phyloP scores from a whole-genome alignment of 1,140 invertebrate genomes.

The Drosophila ambigua region DNA sequence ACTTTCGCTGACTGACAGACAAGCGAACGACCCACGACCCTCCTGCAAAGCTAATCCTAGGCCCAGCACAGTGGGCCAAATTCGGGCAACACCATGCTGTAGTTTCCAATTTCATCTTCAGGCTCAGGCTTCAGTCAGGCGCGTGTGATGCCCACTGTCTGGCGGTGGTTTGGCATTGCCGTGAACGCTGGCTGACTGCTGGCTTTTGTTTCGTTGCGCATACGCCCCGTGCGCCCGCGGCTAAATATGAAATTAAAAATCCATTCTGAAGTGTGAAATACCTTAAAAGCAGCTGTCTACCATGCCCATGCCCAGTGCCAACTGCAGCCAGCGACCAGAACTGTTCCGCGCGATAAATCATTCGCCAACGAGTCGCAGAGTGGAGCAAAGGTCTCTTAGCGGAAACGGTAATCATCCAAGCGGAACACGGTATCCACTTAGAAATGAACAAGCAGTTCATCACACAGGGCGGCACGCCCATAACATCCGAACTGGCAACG shows the following conservation, averaged over 20 bases:
- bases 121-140: background rate
- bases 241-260: conserved; percentile 83
- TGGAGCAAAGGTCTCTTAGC: conserved; percentile 67
- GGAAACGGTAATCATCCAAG: conserved; percentile 62
- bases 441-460: conserved; percentile 74
- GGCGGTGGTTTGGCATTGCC: conserved; percentile 14
- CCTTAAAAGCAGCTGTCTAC: conserved; percentile 54
- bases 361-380: conserved; percentile 70
- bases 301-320: conserved; percentile 34
- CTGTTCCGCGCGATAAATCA: conserved; percentile 41
- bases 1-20: conserved; percentile 80
- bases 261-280: conserved; percentile 79
- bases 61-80: conserved; percentile 45
- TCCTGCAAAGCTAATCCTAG: conserved; percentile 31
- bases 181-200: conserved; percentile 25
- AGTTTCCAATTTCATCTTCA: background rate
- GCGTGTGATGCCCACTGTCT: conserved; percentile 27
- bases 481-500: conserved; percentile 87
- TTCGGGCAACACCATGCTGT: background rate
- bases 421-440: conserved; percentile 32
- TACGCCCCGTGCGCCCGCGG: conserved; percentile 49
- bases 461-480: conserved; percentile 86
- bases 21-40: conserved; percentile 52
- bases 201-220: conserved; percentile 44
- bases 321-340: conserved; percentile 16